Evolutionary conservation across 2,113 vertebrate species (phyloP).

Genomic region (Physeter macrocephalus): DNA sequence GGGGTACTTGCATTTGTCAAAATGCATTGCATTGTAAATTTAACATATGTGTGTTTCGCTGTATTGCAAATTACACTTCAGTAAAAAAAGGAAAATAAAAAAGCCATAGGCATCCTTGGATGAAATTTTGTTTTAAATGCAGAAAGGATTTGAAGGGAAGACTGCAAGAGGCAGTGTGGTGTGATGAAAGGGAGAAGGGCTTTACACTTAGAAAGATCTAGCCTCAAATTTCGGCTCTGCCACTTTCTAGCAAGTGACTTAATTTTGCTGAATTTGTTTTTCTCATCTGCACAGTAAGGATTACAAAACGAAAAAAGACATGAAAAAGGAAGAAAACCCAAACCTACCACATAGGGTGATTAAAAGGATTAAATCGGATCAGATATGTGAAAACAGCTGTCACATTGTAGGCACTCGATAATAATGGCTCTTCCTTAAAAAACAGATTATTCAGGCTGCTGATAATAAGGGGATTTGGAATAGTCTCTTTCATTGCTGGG

Average conservation of each 20-base stretch:
- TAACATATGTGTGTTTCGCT: neutral
- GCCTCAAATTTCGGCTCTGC: neutral
- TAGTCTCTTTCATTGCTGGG: slow-evolving; percentile 14
- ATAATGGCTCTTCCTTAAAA: neutral
- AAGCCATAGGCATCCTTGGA: neutral
- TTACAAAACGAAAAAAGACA: neutral
- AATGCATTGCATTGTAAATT: neutral
- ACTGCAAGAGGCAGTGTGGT: neutral
- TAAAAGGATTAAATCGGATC: slow-evolving; percentile 11
- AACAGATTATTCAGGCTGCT: neutral
- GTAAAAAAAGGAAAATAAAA: neutral
- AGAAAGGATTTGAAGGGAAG: neutral
- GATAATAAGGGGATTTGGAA: neutral
- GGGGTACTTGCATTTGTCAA: neutral
- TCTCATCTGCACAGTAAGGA: neutral
- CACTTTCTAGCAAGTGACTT: neutral
- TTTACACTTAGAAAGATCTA: neutral
- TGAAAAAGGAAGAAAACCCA: neutral
- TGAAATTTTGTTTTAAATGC: neutral
- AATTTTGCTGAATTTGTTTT: slow-evolving; percentile 26
- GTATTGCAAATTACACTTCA: neutral
- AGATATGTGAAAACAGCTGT: neutral
- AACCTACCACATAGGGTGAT: neutral
- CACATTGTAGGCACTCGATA: neutral
- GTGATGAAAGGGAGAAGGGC: neutral